Base-by-base conservation (phyloP, 30 jellyfish, hydroid and myxozoan species). In the Cassiopea andromeda region DNA sequence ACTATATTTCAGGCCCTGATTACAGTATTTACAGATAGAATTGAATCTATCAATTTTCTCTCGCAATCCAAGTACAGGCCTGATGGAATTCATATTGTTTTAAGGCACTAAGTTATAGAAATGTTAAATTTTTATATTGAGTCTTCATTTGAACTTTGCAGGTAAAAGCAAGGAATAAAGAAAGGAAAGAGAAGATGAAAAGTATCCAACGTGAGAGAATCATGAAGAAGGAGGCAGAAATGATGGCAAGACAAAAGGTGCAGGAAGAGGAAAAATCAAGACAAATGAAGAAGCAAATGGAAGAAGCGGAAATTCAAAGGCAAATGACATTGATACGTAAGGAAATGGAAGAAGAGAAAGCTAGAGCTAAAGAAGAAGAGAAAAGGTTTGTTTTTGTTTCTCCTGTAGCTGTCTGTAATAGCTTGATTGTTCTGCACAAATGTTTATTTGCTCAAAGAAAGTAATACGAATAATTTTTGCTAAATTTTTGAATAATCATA, bases 251-350 rank as follows among this genome's bases (percentile, higher is more conserved):
- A 44, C 84, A 90, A 72, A 79, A 83, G 66, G 78, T 94, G 7
- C 74, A 66, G 80, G 91, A 90, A 77, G 99, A 94, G 78, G 99
- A 94, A 72, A 91, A 94, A 80, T 91, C 90, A 47, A 81, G 78
- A 54, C 48, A 60, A 48, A 58, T 75, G 75, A 84, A 87, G 48
- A 71, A 71, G 69, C 90, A 87, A 46, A 78, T n/a, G 67, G 99
- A 94, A 73, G 99, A 94, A 27, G 95, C 90, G 2, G 93, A 87
- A 12, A 90, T 94, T 7, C 93, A 94, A 73, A 54, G 50, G 64
- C 95, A 94, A 83, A 94, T 94, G 99, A 80, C 93, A n/a, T 48
- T 67, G 67, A 91, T 94, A 7, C 85, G 97, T 71, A 91, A 94
- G 70, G 99, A 90, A 88, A 84, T 94, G 97, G 97, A 94, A 14